A percentile compares a stretch with the other conserved stretches of the same genome.
phyloP scores from a whole-genome alignment of 2,888 invertebrate species.

The Luffia ferchaultella region DNA sequence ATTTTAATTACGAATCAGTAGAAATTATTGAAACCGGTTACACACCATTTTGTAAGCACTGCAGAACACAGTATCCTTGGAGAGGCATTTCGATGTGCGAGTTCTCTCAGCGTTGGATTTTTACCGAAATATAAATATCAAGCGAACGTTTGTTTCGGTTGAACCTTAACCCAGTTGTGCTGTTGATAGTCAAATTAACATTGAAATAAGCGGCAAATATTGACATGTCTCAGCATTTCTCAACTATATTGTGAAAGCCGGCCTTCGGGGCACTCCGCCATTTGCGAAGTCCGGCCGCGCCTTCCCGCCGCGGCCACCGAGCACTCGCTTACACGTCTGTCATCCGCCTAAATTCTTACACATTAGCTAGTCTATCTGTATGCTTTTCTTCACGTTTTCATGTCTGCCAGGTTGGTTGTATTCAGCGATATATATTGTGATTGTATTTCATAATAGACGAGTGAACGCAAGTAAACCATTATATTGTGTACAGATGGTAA shows the following conservation, averaged over 20 bases:
- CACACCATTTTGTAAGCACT: neutral
- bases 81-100: neutral
- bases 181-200: slow-evolving; percentile 21
- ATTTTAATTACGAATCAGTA: too few relatives aligned
- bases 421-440: neutral
- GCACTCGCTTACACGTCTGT: neutral
- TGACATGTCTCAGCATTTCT: slow-evolving; percentile 23
- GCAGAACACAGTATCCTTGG: neutral
- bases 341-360: neutral
- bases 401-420: neutral
- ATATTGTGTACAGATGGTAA: neutral
- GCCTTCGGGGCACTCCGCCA: slow-evolving; percentile 20
- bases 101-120: neutral
- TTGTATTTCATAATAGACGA: neutral
- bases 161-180: slow-evolving; percentile 24
- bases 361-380: neutral
- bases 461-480: neutral
- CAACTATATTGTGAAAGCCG: slow-evolving; percentile 26
- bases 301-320: neutral
- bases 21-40: neutral
- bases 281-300: too few relatives aligned
- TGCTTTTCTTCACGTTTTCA: neutral
- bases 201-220: slow-evolving; percentile 22
- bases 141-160: neutral
- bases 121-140: neutral